Percentiles rank a stretch among this genome's conserved stretches.
These are phyloP conservation scores for Neodiprion fabricii DNA, from an alignment of 1,140 invertebrate genomes.

Conservation along the genomic window DNA sequence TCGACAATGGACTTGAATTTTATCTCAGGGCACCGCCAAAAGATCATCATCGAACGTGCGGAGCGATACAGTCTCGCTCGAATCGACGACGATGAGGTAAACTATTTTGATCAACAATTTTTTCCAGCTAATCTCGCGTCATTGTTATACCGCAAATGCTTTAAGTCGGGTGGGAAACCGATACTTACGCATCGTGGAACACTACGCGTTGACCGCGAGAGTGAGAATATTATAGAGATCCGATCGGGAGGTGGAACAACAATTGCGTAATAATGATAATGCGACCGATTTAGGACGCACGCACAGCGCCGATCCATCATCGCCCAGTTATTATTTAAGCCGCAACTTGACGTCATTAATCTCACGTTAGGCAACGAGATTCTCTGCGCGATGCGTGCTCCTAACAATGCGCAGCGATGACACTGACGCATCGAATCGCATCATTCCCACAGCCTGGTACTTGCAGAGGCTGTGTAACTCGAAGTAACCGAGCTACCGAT, in stretches of 20 bases:
- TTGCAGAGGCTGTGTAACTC: background rate
- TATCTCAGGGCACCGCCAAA: no score
- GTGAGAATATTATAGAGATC: background rate
- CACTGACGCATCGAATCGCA: conserved; percentile 54
- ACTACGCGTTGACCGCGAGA: background rate
- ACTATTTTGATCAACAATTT: no score
- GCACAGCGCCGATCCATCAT: conserved; percentile 56
- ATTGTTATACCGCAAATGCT: no score
- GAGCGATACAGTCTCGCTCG: no score
- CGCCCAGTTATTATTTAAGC: conserved; percentile 60
- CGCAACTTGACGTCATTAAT: conserved; percentile 60
- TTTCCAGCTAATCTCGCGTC: no score
- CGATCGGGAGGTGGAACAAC: background rate
- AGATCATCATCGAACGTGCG: no score
- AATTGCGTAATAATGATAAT: conserved; percentile 41
- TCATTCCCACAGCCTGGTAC: conserved; percentile 31
- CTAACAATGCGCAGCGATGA: conserved; percentile 36
- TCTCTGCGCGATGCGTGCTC: conserved; percentile 42
- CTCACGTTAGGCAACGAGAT: conserved; percentile 55
- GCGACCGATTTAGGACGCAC: conserved; percentile 56
- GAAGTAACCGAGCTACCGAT: background rate
- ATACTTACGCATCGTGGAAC: background rate
- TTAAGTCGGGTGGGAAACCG: no score
- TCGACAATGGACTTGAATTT: background rate
- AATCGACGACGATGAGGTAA: no score